These are phyloP conservation scores for Vespertilio murinus DNA, from an alignment of 2,797 vertebrate species.

Conservation along the genomic window DNA sequence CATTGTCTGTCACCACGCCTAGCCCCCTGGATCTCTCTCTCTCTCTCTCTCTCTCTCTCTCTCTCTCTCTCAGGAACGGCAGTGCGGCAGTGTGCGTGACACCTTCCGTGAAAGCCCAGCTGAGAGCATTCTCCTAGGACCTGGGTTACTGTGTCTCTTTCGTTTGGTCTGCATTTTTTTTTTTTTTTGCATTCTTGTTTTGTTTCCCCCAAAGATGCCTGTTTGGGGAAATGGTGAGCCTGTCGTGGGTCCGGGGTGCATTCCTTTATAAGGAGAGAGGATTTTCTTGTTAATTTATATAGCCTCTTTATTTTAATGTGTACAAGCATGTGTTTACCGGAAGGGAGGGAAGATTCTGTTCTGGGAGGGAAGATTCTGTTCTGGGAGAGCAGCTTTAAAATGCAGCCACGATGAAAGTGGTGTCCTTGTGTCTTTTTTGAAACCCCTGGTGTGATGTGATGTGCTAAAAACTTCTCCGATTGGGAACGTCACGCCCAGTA, in stretches of 20 bases:
- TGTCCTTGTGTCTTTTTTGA: slow-evolving; percentile 41
- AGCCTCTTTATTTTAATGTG: slow-evolving; percentile 41
- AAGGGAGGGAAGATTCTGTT: slow-evolving; percentile 49
- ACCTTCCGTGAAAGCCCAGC: slow-evolving; percentile 70
- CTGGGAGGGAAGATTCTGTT: slow-evolving; percentile 63
- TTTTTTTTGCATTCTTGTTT: background rate
- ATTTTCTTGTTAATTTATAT: slow-evolving; percentile 69
- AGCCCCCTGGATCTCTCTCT: slow-evolving; percentile 79
- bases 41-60: slow-evolving; percentile 76
- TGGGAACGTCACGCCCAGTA: slow-evolving; percentile 32
- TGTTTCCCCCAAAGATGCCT: slow-evolving; percentile 29
- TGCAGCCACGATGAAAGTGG: background rate
- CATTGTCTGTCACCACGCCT: slow-evolving; percentile 77
- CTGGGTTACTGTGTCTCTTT: slow-evolving; percentile 48
- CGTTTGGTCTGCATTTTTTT: background rate
- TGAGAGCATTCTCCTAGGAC: slow-evolving; percentile 54
- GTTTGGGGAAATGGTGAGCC: slow-evolving; percentile 69
- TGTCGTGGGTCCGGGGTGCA: slow-evolving; percentile 54
- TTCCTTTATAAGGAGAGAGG: slow-evolving; percentile 48
- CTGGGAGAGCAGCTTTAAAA: slow-evolving; percentile 60
- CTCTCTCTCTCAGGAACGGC: slow-evolving; percentile 78
- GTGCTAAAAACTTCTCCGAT: background rate
- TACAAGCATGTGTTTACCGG: slow-evolving; percentile 11
- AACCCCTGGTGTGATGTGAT: background rate
- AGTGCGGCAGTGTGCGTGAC: slow-evolving; percentile 56